Conservation (phyloP, 2,888 invertebrate species). For the Keiferia lycopersicella region DNA sequence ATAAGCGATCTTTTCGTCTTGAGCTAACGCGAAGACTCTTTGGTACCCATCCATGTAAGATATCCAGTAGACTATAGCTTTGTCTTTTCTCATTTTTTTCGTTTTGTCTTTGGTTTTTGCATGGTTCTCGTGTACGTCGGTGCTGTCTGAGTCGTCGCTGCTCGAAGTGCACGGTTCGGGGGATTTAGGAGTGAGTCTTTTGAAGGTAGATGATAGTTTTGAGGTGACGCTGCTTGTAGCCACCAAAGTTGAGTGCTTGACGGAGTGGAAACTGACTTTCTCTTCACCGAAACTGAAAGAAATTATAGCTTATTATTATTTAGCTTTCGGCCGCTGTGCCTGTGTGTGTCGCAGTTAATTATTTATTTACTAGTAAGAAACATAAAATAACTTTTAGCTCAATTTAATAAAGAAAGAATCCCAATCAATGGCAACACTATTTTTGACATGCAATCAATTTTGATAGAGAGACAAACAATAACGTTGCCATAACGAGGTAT, state of each 20-base stretch:
- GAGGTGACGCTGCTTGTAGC: slow-evolving; percentile 75
- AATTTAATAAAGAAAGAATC: no score
- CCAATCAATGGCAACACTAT: no score
- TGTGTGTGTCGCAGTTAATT: no score
- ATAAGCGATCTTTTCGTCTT: slow-evolving; percentile 86
- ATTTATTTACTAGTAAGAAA: no score
- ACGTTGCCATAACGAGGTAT: no score
- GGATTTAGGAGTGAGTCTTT: slow-evolving; percentile 75
- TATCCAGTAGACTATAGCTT: slow-evolving; percentile 90
- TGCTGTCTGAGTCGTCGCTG: slow-evolving; percentile 81
- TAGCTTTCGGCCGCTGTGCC: no score
- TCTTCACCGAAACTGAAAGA: slow-evolving; percentile 84
- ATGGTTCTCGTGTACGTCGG: slow-evolving; percentile 70
- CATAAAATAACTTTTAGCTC: no score
- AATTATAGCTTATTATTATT: no score
- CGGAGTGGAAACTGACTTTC: slow-evolving; percentile 86
- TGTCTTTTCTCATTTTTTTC: slow-evolving; percentile 86
- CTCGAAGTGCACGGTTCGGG: slow-evolving; percentile 81
- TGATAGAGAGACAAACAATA: no score
- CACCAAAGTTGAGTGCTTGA: slow-evolving; percentile 78
- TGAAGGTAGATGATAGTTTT: slow-evolving; percentile 79
- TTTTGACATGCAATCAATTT: no score
- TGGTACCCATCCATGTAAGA: slow-evolving; percentile 89
- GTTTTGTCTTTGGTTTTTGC: slow-evolving; percentile 79
- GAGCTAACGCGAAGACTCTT: slow-evolving; percentile 87